Base-by-base conservation (phyloP, 2,113 vertebrate species). In the Hemiscyllium ocellatum region DNA sequence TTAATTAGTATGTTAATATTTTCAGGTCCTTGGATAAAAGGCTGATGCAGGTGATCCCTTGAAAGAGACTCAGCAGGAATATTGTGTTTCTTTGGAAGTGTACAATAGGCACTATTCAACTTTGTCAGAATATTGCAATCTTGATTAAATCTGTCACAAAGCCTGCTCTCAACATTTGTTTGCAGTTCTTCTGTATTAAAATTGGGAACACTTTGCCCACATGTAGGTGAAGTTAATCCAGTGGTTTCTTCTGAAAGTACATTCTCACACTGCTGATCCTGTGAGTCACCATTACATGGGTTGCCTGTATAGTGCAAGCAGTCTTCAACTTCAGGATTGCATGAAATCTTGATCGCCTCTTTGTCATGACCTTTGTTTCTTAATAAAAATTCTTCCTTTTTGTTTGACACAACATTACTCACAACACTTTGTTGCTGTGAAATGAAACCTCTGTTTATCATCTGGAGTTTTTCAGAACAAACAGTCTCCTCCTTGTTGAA, bases 401-500 rank as follows among this genome's bases (percentile, higher is more conserved):
- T 69, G 70, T 95, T 24, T 19, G 37, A 72, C 22, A 70, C 42
- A 50, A 22, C 50, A 26, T 22, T 47, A 72, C 22, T 29, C 20
- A 19, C 37, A 52, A 52, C 8, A 52, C 69, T 76, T 95, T 95
- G 94, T 10, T 29, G 13, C 26, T 52, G 94, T 95, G 94, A 52
- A 29, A 29, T 8, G 0, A 29, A 33, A 72, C 10, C 24, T 12
- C 15, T 1, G 24, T 19, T 68, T 93, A 17, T 93, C 61, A 66
- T n/a, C 89, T 65, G 33, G 69, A 52, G 17, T 13, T 52, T 26
- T 95, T 95, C 68, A 95, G 93, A 69, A 94, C n/a, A 94, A 68
- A 69, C 68, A 24, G 22, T 33, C 33, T 26, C 33, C 94, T 50
- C 66, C 69, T 52, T 76, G 42, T 47, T 37, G 26, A 95, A 95